Conservation (phyloP, 2,797 vertebrate species). For the Percopsis omiscomaycus region DNA sequence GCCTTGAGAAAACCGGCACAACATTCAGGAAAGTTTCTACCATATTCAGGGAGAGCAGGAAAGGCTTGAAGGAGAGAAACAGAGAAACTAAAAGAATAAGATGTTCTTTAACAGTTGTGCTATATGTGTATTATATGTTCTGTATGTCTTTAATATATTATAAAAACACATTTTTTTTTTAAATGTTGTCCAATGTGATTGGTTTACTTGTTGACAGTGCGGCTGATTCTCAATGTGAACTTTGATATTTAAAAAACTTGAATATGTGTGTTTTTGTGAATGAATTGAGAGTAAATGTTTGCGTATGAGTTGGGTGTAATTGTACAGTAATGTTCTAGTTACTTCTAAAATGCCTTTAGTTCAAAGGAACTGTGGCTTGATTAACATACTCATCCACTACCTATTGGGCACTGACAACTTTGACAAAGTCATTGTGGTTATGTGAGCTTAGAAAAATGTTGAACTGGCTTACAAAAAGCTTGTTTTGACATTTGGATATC, state of each 20-base stretch:
- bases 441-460: too few species aligned
- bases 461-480: too few species aligned
- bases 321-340: conserved; percentile 11
- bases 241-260: conserved; percentile 17
- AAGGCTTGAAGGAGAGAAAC: neutral
- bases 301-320: neutral
- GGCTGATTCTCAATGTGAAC: neutral
- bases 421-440: neutral
- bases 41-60: neutral
- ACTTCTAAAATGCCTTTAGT: neutral
- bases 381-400: neutral
- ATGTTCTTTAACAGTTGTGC: neutral
- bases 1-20: neutral
- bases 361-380: neutral
- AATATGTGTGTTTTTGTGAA: conserved; percentile 12
- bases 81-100: neutral
- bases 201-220: conserved; percentile 4
- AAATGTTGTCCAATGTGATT: neutral
- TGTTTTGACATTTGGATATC: neutral
- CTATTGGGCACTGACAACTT: neutral
- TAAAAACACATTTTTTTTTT: conserved; percentile 2
- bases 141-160: conserved; percentile 12
- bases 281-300: conserved; percentile 2
- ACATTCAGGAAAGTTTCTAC: neutral
- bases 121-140: conserved; percentile 3